Evolutionary conservation across 2,888 invertebrate genomes (phyloP).

Genomic region (Acheta domesticus): DNA sequence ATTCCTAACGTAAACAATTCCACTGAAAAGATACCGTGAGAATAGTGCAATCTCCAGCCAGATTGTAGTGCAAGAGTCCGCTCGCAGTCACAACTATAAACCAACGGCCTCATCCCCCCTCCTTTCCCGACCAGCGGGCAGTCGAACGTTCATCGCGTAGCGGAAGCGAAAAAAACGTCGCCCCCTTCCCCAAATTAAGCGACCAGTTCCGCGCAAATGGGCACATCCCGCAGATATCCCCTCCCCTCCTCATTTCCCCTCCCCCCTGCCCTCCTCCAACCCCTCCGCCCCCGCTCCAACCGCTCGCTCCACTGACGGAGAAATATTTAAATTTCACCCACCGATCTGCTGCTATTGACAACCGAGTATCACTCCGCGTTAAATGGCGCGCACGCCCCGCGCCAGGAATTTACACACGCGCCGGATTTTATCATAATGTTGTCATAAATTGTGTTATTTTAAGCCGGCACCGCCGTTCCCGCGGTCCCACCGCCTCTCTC

Average conservation of each 20-base stretch:
- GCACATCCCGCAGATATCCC: background rate
- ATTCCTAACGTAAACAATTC: no score
- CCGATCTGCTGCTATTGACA: constrained; percentile 9
- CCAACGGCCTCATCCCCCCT: no score
- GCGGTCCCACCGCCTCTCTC: background rate
- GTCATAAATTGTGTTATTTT: constrained; percentile 18
- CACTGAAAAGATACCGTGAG: no score
- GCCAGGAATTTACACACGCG: background rate
- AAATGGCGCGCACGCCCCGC: background rate
- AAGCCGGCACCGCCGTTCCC: background rate
- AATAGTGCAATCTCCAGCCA: no score
- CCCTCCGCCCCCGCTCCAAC: background rate
- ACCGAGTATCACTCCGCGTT: background rate
- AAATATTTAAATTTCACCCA: background rate
- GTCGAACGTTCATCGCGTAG: no score
- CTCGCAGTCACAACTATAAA: no score
- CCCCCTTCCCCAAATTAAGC: no score
- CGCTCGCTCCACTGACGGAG: background rate
- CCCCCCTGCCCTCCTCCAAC: background rate
- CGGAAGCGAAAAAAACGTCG: no score
- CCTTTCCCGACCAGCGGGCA: no score
- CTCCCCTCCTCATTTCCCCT: background rate
- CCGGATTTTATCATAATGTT: constrained; percentile 5
- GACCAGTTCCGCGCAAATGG: background rate
- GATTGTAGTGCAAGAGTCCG: no score